These are phyloP conservation scores for Scaptomyza montana DNA, from an alignment of 1,140 invertebrate genomes.

Conservation along the genomic window DNA sequence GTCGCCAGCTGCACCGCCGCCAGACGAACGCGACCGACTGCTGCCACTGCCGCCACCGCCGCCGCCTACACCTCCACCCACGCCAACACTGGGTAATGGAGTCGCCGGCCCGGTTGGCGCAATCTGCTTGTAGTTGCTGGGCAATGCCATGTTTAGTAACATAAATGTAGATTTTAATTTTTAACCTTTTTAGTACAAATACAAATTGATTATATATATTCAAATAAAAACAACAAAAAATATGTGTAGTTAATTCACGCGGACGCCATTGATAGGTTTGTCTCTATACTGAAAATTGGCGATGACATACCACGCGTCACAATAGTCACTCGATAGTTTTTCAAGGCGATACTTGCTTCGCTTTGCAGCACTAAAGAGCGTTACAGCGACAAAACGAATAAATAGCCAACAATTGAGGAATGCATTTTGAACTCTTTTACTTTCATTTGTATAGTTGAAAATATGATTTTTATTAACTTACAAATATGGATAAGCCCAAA, in stretches of 20 bases:
- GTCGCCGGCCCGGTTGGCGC: conserved; percentile 84
- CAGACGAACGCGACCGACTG: conserved; percentile 83
- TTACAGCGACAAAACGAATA: no score
- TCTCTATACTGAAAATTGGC: conserved; percentile 62
- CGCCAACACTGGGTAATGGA: conserved; percentile 76
- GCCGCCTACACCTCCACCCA: conserved; percentile 82
- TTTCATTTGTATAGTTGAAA: background rate
- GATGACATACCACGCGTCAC: conserved; percentile 43
- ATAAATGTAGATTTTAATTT: conserved; percentile 25
- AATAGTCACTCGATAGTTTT: conserved; percentile 31
- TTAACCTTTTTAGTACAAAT: conserved; percentile 16
- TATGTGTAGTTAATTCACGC: conserved; percentile 56
- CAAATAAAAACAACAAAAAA: conserved; percentile 46
- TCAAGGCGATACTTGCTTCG: background rate
- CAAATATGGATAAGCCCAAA: background rate
- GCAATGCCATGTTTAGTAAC: conserved; percentile 87
- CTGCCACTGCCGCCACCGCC: conserved; percentile 81
- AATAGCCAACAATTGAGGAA: background rate
- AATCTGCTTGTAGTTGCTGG: conserved; percentile 89
- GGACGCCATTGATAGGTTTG: conserved; percentile 72
- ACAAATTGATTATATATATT: conserved; percentile 29
- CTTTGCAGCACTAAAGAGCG: conserved; percentile 15
- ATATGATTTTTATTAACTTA: background rate
- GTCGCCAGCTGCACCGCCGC: conserved; percentile 82
- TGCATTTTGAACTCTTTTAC: background rate